phyloP scores from a whole-genome alignment of 2,113 vertebrate species.

The Thunnus thynnus region DNA sequence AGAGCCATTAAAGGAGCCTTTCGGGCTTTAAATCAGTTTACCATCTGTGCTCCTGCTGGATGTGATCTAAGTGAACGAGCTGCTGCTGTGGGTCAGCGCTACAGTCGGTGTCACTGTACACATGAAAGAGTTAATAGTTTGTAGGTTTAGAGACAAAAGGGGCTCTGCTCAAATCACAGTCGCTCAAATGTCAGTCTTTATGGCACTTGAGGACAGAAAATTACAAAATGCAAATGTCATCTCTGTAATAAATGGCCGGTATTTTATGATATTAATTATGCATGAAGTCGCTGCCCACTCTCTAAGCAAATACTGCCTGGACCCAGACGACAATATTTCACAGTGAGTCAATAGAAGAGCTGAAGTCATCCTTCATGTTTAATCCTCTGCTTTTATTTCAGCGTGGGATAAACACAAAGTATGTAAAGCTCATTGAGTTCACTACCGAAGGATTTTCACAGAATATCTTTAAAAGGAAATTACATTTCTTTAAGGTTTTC shows the following conservation, averaged over 20 bases:
- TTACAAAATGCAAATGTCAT: slow-evolving; percentile 73
- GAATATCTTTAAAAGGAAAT: no score
- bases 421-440: no score
- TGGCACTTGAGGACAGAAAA: slow-evolving; percentile 51
- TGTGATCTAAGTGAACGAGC: no score
- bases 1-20: no score
- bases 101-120: no score
- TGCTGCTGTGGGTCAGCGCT: no score
- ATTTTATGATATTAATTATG: slow-evolving; percentile 55
- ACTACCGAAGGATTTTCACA: no score
- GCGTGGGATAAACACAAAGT: no score
- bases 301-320: slow-evolving; percentile 59
- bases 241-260: slow-evolving; percentile 49
- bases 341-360: background rate
- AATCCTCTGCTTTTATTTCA: background rate
- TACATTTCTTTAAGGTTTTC: no score
- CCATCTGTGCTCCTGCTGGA: no score
- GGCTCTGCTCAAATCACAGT: slow-evolving; percentile 60
- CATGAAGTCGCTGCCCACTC: slow-evolving; percentile 22
- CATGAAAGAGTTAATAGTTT: no score
- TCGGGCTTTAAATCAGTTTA: no score
- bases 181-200: slow-evolving; percentile 74
- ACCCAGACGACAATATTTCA: slow-evolving; percentile 10
- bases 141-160: slow-evolving; percentile 37
- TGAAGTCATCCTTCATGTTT: background rate